Conservation (phyloP, 2,888 invertebrate genomes). For the Parascotia fuliginaria region DNA sequence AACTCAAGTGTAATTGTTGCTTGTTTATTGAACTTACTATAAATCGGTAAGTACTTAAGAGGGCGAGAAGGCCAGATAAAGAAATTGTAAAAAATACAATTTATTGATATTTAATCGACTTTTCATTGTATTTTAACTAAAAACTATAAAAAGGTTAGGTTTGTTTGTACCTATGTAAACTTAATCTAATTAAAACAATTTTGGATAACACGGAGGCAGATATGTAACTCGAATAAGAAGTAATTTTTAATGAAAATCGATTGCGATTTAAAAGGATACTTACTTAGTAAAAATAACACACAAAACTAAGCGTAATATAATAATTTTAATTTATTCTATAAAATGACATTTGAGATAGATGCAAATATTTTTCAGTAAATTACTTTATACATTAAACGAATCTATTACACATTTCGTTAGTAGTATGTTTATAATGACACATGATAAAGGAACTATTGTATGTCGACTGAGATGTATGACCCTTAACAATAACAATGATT, state of each 20-base stretch:
- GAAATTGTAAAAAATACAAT: background rate
- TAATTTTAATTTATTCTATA: conserved; percentile 83
- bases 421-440: conserved; percentile 83
- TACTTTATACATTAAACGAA: conserved; percentile 79
- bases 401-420: conserved; percentile 73
- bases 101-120: too few species aligned
- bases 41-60: background rate
- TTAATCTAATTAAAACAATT: too few species aligned
- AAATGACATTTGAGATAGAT: conserved; percentile 82
- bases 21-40: conserved; percentile 3
- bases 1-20: conserved; percentile 1
- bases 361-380: conserved; percentile 82
- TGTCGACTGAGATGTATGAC: conserved; percentile 77
- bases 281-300: conserved; percentile 45
- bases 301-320: conserved; percentile 49
- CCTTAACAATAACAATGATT: conserved; percentile 60
- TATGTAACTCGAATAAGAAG: too few species aligned
- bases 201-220: too few species aligned
- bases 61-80: background rate
- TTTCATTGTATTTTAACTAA: too few species aligned
- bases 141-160: too few species aligned
- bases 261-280: too few species aligned
- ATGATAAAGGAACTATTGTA: conserved; percentile 85
- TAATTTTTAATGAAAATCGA: too few species aligned
- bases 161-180: too few species aligned